phyloP scores from a whole-genome alignment of 2,797 vertebrate species.

The Sus cebifrons region DNA sequence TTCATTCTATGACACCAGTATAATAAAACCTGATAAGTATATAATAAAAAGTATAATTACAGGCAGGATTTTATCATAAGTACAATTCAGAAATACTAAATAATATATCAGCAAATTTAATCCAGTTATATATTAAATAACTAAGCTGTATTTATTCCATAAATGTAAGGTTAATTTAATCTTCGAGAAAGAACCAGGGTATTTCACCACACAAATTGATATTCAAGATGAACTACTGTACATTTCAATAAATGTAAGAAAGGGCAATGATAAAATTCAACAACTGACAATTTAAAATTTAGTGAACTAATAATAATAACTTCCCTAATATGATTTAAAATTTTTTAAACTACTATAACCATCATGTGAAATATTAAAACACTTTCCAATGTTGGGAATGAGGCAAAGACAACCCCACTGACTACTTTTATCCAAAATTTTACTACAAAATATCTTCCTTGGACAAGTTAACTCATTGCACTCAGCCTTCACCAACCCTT shows the following conservation, averaged over 20 bases:
- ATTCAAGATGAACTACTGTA: neutral
- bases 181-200: neutral
- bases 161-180: neutral
- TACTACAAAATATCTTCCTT: neutral
- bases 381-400: neutral
- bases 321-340: neutral
- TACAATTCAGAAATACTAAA: slow-evolving; percentile 13
- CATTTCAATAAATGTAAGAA: slow-evolving; percentile 7
- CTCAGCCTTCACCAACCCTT: neutral
- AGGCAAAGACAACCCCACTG: slow-evolving; percentile 12
- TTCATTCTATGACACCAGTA: neutral
- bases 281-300: neutral
- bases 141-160: neutral
- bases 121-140: neutral
- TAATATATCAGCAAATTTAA: neutral
- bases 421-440: neutral
- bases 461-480: neutral
- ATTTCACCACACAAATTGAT: slow-evolving; percentile 32
- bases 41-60: neutral
- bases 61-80: neutral
- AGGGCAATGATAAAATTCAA: neutral
- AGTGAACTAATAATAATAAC: neutral
- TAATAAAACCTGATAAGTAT: neutral
- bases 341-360: neutral
- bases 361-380: slow-evolving; percentile 10